Evolutionary conservation across 23 tunicate species (phyloP), one percentile per base, ranked within the genome.

Genomic region (Diplosoma virens): DNA sequence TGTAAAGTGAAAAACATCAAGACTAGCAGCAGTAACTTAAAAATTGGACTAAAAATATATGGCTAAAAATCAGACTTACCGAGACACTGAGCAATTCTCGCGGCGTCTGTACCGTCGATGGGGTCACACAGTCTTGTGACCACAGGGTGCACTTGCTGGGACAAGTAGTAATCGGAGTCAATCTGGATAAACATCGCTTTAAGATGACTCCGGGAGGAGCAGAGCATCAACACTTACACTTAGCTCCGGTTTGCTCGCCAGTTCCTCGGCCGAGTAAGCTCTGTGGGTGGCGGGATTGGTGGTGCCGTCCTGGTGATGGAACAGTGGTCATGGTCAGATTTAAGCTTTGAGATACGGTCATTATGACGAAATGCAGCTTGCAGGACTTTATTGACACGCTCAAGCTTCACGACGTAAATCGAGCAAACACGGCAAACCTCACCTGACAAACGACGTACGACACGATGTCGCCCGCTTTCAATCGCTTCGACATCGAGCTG

Each of bases 131-230:
- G 37, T 30, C 98, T 75, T 25, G 86, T 79, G 33, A 93, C 93
- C 0, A 93, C 98, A 1, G 98, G 98, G 41, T 86, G 94, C 26
- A 93, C 86, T 73, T 93, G 98, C 3, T 93, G 88, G 37, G 94
- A 69, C 37, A 93, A 67, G 53, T 93, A 93, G 79, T 93, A 87
- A 1, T 82, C 82, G 26, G 60, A 68, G 63, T 93, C 98, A 32
- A 93, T 69, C 88, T 90, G 73, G 11, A 25, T 47, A 3, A 26
- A 55, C 17, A 55, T 14, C 6, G 9, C 14, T 41, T 41, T 7
- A 41, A 7, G 50, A 14, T 14, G 14, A 41, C 14, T 41, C 50
- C 9, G 50, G 14, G 50, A 7, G 50, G 14, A 9, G 50, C 14
- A 7, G 9, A 41, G 11, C 50, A 41, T 41, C 50, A 41, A n/a